Evolutionary conservation across 2,797 vertebrate species (phyloP).

Genomic region (Cyprinodon diabolis): DNA sequence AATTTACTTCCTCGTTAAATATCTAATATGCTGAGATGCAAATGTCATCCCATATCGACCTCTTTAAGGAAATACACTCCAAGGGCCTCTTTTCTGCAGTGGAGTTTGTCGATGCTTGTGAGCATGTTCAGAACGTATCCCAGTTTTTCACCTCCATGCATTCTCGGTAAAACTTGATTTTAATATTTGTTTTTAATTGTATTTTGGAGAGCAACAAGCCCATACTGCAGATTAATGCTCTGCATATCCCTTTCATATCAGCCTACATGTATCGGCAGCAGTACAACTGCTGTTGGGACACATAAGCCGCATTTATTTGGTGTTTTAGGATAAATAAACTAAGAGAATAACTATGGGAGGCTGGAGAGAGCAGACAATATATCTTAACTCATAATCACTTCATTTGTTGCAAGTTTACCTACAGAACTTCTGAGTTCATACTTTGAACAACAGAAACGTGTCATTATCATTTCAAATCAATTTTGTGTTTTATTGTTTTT

Average conservation of each 20-base stretch:
- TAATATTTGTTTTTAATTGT: background rate
- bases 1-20: background rate
- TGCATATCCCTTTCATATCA: constrained; percentile 21
- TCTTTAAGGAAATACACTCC: constrained; percentile 60
- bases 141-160: constrained; percentile 42
- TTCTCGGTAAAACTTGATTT: constrained; percentile 25
- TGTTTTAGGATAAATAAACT: constrained; percentile 31
- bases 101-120: constrained; percentile 54
- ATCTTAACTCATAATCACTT: constrained; percentile 50
- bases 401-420: constrained; percentile 37
- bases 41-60: constrained; percentile 22
- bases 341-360: constrained; percentile 22
- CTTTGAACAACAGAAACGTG: constrained; percentile 31
- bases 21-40: background rate
- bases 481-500: constrained; percentile 23
- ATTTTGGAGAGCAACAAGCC: background rate
- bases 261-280: constrained; percentile 30
- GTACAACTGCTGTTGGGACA: constrained; percentile 13
- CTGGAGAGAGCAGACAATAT: constrained; percentile 41
- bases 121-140: constrained; percentile 38
- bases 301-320: constrained; percentile 13
- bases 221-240: constrained; percentile 39
- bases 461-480: constrained; percentile 49
- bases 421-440: constrained; percentile 48
- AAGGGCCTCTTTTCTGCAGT: constrained; percentile 68